These are phyloP conservation scores for Melanostoma scalare DNA, from an alignment of 2,888 invertebrate species.

Conservation along the genomic window DNA sequence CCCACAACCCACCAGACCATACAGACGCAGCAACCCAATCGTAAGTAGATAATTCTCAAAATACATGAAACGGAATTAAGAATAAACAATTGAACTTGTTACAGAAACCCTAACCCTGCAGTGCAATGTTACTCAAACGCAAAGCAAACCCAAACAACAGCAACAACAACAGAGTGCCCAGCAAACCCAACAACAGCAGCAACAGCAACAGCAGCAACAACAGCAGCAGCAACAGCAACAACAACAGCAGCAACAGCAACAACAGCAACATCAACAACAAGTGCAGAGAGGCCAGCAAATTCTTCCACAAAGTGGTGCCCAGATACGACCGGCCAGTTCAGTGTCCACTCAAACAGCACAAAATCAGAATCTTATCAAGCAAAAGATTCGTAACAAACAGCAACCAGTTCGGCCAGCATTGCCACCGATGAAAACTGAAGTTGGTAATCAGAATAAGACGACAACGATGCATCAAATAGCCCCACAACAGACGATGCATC, in stretches of 20 bases:
- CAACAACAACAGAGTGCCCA: constrained; percentile 73
- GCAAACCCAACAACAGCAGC: constrained; percentile 81
- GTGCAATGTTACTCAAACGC: constrained; percentile 80
- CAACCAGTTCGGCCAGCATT: constrained; percentile 87
- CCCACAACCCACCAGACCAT: constrained; percentile 83
- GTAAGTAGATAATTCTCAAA: constrained; percentile 82
- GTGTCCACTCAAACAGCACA: constrained; percentile 91
- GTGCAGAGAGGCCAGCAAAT: constrained; percentile 83
- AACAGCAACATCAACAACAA: constrained; percentile 75
- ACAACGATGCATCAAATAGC: constrained; percentile 80
- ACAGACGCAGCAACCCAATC: constrained; percentile 86
- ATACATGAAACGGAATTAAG: not conserved
- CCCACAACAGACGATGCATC: constrained; percentile 82
- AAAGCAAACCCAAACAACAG: constrained; percentile 83
- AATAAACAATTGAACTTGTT: constrained; percentile 12
- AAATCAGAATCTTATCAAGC: constrained; percentile 81
- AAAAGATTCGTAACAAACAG: constrained; percentile 87
- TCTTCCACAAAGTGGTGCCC: constrained; percentile 84
- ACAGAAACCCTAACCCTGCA: constrained; percentile 80
- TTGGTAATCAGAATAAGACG: constrained; percentile 85
- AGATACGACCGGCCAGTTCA: constrained; percentile 89
- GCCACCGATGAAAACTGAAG: constrained; percentile 84
- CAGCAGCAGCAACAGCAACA: constrained; percentile 84
- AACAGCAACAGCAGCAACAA: constrained; percentile 82
- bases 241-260: constrained; percentile 74